Evolutionary conservation across 2,113 vertebrate species (phyloP), one percentile per base, ranked within the genome.

Genomic region (Etheostoma cragini): DNA sequence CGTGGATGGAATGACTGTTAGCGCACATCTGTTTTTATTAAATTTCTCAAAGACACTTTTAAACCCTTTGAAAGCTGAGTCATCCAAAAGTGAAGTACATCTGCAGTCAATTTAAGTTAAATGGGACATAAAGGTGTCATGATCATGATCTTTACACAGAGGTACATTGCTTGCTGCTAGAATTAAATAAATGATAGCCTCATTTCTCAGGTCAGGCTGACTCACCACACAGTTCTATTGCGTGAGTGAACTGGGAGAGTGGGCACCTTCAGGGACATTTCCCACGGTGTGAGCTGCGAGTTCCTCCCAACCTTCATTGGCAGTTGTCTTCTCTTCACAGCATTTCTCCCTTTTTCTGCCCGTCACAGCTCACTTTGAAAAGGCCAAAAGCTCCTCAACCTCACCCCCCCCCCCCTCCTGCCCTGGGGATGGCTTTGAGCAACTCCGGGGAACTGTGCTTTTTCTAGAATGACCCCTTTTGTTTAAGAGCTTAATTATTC

Each of bases 401-500:
- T 82, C 45, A 1, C 54, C 26, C 53, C 65, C 26, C 26, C 26
- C 3, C 26, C 26, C n/a, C n/a, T 42, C 69, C 76, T 82, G 88
- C 88, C 87, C 79, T 49, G 76, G 87, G 86, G 89, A 83, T 47
- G 50, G 87, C 89, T 89, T 91, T 90, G 84, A 89, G 90, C 76
- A 80, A 86, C 83, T 86, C 71, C 72, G 62, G 73, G 84, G 86
- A 88, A 92, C 71, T 87, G 30, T 90, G 83, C 86, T 90, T 88
- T 86, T 88, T 86, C 80, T 52, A 92, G 87, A 94, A 91, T 90
- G 89, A 90, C 87, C 84, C 71, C 75, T 90, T 42, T 95, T 92
- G 87, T 93, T 95, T 92, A 92, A 80, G 81, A 88, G 83, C 90
- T 91, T 88, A 89, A 91, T 94, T 86, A 92, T 90, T 92, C 91